Conservation (phyloP, 1,140 invertebrate genomes). For the Fopius arisanus region DNA sequence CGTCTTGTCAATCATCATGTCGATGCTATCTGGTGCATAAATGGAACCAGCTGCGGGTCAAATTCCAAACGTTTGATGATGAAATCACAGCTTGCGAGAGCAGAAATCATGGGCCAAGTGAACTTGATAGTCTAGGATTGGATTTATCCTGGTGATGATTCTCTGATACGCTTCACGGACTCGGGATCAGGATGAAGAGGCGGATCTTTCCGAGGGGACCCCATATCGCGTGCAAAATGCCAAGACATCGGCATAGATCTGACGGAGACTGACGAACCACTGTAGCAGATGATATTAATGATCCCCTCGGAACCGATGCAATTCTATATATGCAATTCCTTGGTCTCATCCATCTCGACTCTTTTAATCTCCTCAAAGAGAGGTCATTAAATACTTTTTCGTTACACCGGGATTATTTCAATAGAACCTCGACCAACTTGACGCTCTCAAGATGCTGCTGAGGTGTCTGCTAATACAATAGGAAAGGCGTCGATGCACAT, state of each 20-base stretch:
- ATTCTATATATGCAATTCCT: conserved; percentile 1
- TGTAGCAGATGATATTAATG: conserved; percentile 8
- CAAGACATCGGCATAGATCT: background rate
- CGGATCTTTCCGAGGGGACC: background rate
- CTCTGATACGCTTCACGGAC: background rate
- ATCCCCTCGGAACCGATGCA: background rate
- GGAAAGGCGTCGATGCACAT: too few relatives aligned
- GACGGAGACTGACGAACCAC: background rate
- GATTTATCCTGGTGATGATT: background rate
- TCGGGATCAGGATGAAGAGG: background rate
- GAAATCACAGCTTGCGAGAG: too few relatives aligned
- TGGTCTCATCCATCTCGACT: background rate
- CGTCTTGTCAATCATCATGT: too few relatives aligned
- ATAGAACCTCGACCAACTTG: too few relatives aligned
- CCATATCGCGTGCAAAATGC: background rate
- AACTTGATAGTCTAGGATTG: too few relatives aligned
- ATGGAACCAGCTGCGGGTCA: too few relatives aligned
- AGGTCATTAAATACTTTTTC: background rate
- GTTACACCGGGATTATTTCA: too few relatives aligned
- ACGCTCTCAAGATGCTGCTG: too few relatives aligned
- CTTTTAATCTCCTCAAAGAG: background rate
- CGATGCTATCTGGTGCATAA: too few relatives aligned
- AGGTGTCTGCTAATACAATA: too few relatives aligned
- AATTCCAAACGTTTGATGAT: too few relatives aligned
- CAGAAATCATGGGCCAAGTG: too few relatives aligned